These are phyloP conservation scores for Thinocorus orbignyianus DNA, from an alignment of 2,113 vertebrate species.

Conservation along the genomic window DNA sequence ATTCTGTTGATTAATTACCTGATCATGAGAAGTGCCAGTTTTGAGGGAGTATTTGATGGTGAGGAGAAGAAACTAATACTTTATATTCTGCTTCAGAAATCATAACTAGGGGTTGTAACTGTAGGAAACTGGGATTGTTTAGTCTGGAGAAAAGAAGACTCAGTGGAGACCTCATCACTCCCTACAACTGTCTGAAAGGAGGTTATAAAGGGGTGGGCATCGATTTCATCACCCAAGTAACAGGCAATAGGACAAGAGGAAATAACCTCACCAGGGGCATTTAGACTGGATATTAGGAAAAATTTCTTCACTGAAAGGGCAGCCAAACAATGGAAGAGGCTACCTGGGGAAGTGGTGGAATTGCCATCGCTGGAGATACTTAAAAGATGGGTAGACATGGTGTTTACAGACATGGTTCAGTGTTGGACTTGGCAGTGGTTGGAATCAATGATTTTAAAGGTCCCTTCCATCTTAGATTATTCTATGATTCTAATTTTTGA, in stretches of 20 bases:
- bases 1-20: slow-evolving; percentile 14
- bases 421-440: neutral
- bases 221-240: neutral
- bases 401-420: neutral
- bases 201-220: neutral
- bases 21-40: neutral
- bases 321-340: neutral
- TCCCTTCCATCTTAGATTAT: neutral
- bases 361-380: neutral
- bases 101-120: neutral
- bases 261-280: neutral
- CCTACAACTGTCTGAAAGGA: neutral
- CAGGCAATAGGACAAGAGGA: neutral
- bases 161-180: neutral
- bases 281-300: neutral
- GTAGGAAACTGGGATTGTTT: neutral
- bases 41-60: neutral
- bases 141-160: neutral
- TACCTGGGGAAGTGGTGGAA: neutral
- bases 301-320: neutral
- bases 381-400: neutral
- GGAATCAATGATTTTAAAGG: neutral
- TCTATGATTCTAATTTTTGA: neutral
- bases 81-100: neutral
- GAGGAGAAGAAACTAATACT: neutral